Evolutionary conservation across 2,888 invertebrate genomes (phyloP), one percentile per base, ranked within the genome.

Genomic region (Aphidius colemani): DNA sequence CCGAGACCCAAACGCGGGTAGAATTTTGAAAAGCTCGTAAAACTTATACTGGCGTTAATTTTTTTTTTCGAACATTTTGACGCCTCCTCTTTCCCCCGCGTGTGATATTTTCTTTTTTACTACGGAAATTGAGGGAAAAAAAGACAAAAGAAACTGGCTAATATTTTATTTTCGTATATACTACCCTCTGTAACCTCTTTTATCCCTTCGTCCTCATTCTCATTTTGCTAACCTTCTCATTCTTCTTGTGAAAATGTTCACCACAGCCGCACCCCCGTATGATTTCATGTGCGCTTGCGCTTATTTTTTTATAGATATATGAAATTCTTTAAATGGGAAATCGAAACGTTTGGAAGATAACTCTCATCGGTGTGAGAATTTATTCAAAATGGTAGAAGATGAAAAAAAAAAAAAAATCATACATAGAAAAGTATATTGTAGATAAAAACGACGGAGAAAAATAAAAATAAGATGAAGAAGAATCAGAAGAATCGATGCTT

Each of bases 301-400:
- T 66, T 66, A 53, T 46, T 41, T 64, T 65, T 44, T 46, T 51
- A 50, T 64, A 63, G 64, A 68, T 72, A 74, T 73, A 77, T 78
- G 75, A 80, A 80, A 81, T 78, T 77, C 78, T 77, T 81, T 79
- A 80, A 81, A 81, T 81, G 79, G 80, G 76, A 82, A 82, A 82
- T 82, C 81, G 82, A 82, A 81, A 79, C 81, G 78, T 77, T 77
- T 76, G 74, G 77, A 74, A 81, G 80, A 82, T 81, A 82, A 81
- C 80, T 81, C 78, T 79, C 77, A 78, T 75, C 70, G 67, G 78
- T 75, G 81, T 75, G 78, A 77, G 80, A 82, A 82, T 82, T 75
- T 80, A 82, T 82, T 82, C 82, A 82, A 82, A 82, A 82, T 82
- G 82, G 82, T 81, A 78, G 57, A 48, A 40, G 56, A 9, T 51